A percentile compares a stretch with the other conserved stretches of the same genome.
Conservation (phyloP, 2,113 vertebrate species). For the Greenwoodochromis staneri region DNA sequence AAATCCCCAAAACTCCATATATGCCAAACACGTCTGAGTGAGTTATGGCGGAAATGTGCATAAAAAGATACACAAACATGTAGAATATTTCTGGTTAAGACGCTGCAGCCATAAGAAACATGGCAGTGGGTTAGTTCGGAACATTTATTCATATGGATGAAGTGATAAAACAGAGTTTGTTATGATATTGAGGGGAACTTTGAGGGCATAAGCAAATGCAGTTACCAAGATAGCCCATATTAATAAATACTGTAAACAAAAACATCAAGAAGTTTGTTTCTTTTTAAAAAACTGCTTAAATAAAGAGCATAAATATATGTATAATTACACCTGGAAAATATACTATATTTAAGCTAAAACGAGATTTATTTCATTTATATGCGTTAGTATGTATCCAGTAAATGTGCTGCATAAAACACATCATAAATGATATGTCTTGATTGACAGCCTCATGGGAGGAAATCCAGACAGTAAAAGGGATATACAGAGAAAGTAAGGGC, state of each 20-base stretch:
- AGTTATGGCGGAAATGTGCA: constrained; percentile 7
- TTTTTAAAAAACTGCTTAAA: neutral
- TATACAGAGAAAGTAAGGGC: neutral
- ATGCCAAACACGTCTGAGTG: neutral
- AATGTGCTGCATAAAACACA: neutral
- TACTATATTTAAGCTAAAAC: neutral
- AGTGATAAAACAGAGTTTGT: neutral
- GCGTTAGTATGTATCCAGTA: neutral
- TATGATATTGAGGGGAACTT: neutral
- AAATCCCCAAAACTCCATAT: neutral
- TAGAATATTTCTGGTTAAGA: neutral
- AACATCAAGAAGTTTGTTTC: neutral
- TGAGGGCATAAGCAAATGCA: neutral
- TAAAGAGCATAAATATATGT: neutral
- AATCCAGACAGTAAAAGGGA: neutral
- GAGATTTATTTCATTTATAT: neutral
- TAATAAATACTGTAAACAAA: neutral
- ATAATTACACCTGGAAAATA: neutral
- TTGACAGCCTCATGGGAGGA: neutral
- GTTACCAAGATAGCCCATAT: neutral
- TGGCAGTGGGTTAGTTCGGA: neutral
- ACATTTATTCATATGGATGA: neutral
- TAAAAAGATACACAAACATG: constrained; percentile 13
- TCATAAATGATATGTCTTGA: neutral
- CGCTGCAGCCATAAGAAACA: neutral